Evolutionary conservation across 2,888 invertebrate species (phyloP).

Genomic region (Copidosoma aretas): DNA sequence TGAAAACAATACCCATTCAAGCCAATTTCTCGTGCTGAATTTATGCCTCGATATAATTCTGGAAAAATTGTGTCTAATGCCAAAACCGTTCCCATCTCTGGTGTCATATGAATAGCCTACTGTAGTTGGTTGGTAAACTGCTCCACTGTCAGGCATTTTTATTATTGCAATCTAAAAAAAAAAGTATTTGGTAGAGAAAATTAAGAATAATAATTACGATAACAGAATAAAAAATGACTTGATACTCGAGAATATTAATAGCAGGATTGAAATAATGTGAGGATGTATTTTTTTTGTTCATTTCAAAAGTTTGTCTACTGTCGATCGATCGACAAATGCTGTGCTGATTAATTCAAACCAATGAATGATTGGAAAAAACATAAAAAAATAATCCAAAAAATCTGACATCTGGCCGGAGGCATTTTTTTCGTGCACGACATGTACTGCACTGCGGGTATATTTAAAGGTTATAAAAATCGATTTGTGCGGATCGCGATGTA

Average conservation of each 20-base stretch:
- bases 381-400: not conserved
- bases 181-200: not conserved
- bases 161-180: constrained; percentile 29
- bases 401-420: not conserved
- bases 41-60: constrained; percentile 59
- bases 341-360: too few relatives aligned
- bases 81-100: constrained; percentile 51
- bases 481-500: too few relatives aligned
- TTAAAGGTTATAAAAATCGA: too few relatives aligned
- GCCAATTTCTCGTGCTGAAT: constrained; percentile 58
- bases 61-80: constrained; percentile 53
- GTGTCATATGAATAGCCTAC: constrained; percentile 60
- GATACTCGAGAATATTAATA: too few relatives aligned
- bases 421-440: too few relatives aligned
- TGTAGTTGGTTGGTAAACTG: constrained; percentile 61
- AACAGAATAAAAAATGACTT: not conserved
- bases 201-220: constrained; percentile 4
- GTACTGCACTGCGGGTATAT: too few relatives aligned
- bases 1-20: constrained; percentile 58
- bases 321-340: too few relatives aligned
- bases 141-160: constrained; percentile 59
- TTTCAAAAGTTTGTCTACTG: too few relatives aligned
- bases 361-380: not conserved
- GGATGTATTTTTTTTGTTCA: too few relatives aligned
- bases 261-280: too few relatives aligned